Base-by-base conservation (phyloP, 2,888 invertebrate genomes). In the Drosophila cognata region DNA sequence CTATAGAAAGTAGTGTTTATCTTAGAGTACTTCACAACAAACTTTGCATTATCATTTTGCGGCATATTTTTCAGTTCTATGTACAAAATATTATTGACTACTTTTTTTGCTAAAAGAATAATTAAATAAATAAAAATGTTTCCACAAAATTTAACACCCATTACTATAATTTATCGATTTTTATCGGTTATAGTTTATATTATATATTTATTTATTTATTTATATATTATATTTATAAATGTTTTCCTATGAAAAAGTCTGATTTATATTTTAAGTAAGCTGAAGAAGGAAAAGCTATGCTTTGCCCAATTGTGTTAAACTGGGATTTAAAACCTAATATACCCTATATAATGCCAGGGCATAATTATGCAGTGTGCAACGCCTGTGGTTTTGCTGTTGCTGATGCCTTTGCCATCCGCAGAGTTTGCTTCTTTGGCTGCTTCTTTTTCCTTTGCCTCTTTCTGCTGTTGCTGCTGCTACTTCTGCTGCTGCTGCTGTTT, bases 291-390 rank as follows among this genome's bases (percentile, higher is more conserved):
- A 18, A 8, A 38, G n/a, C 10, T 0, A 10, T 41, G 41, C 2
- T n/a, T 41, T n/a, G 16, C 18, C 7, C 36, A 16, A 36, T 0
- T 21, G 21, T 21, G 21, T 21, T 21, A 21, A 21, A 21, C 21
- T 21, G 1, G 0, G 11, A 11, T 10, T 10, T 2, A 0, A 5
- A 50, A 10, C 3, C 6, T 6, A 46, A 57, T 65, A 73, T 85
- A 67, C 69, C 67, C 79, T 16, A 50, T 31, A 16, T 16, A 13
- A 16, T 21, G 31, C 35, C 61, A 67, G 36, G 29, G 87, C 58
- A 82, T 84, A 90, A 88, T 88, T 88, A 82, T 86, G 84, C 71
- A 68, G 48, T 64, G 67, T 29, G 58, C 52, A 65, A 61, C 46
- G 66, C 52, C 56, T 71, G 62, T 28, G 16, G 18, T 50, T 50